Evolutionary conservation across 1,140 invertebrate genomes (phyloP), one percentile per base, ranked within the genome.

Genomic region (Pararge aegeria): DNA sequence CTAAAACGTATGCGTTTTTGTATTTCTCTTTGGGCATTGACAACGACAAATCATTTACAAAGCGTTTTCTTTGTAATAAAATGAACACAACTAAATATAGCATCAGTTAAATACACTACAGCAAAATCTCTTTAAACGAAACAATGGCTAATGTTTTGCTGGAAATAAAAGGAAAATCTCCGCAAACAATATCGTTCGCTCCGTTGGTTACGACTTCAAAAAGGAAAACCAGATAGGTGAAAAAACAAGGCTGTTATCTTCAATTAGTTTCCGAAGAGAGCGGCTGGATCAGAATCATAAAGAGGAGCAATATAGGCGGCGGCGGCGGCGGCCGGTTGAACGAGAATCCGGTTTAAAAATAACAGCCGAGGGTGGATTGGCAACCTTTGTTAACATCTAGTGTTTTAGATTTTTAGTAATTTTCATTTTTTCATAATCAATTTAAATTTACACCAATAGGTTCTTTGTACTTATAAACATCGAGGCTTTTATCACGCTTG

Each of bases 261-360:
- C 76, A 79, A 85, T 85, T 83, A 82, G 69, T 83, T 83, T 80
- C 66, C 71, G 70, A 77, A 78, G 73, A 73, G 67, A 70, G 68
- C 59, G 72, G 57, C 60, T 68, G 68, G 66, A 67, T 66, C 68
- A 70, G 76, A 73, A 72, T 76, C 73, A 74, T 83, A 79, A 79
- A 74, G 73, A 75, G 61, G 63, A 66, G 64, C 71, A 71, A 79
- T 80, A 78, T 75, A 68, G 64, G 60, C 40, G 65, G 58, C 48
- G 69, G 61, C 61, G 62, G 55, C 58, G 54, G 66, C 49, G 62
- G 69, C 59, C 61, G 62, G 58, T 60, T 60, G 62, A 55, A 65
- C 63, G 65, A 71, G 71, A 75, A 75, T 76, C 73, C 69, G 69
- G 75, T 80, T 81, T 75, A 66, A 73, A 78, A 79, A 79, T 79